A percentile compares a stretch with the other conserved stretches of the same genome.
phyloP scores from a whole-genome alignment of 2,888 invertebrate genomes.

The Euzophera pinguis region DNA sequence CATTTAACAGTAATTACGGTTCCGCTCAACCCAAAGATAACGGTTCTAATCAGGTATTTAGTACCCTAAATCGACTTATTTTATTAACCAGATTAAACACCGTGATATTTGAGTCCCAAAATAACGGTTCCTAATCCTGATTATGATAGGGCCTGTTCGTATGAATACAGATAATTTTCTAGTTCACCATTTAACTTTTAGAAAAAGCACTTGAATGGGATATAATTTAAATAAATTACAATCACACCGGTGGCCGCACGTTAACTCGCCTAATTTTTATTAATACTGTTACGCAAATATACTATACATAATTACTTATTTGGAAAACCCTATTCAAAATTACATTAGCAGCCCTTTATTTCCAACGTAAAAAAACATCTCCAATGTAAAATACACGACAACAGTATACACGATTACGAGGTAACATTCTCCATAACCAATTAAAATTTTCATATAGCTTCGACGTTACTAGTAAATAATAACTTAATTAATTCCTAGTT shows the following conservation, averaged over 20 bases:
- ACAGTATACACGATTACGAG: constrained; percentile 45
- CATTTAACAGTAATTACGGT: no score
- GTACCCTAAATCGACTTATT: no score
- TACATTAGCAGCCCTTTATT: constrained; percentile 24
- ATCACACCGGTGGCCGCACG: constrained; percentile 41
- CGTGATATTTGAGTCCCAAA: no score
- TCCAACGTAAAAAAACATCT: constrained; percentile 31
- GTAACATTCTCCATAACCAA: constrained; percentile 49
- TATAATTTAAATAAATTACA: constrained; percentile 7
- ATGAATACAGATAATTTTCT: neutral
- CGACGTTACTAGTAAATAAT: constrained; percentile 41
- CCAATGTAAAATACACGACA: constrained; percentile 35
- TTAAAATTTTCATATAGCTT: constrained; percentile 30
- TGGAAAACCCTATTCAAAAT: constrained; percentile 25
- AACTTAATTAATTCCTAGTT: constrained; percentile 54
- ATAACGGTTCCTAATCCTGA: no score
- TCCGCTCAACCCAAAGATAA: no score
- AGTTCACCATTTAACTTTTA: neutral
- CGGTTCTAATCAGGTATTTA: no score
- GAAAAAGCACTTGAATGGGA: neutral
- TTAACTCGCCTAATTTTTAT: constrained; percentile 42
- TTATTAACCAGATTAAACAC: no score
- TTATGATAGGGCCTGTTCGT: neutral
- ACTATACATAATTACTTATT: constrained; percentile 29
- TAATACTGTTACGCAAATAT: constrained; percentile 57